A percentile compares a stretch with the other conserved stretches of the same genome.
phyloP scores from a whole-genome alignment of 2,797 vertebrate species.

The Melanotaenia nigrans region DNA sequence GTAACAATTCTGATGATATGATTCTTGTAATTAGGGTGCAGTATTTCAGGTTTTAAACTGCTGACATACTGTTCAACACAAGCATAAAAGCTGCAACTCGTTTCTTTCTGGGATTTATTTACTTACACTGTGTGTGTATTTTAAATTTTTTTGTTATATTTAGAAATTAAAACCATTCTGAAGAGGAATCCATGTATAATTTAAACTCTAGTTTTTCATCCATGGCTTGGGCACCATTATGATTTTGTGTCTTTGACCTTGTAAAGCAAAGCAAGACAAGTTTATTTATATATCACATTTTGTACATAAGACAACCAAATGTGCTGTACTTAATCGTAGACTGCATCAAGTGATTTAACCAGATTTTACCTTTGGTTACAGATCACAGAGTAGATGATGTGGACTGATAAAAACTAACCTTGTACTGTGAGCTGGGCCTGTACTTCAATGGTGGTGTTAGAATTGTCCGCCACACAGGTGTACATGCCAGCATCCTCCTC shows the following conservation, averaged over 20 bases:
- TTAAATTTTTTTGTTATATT: neutral
- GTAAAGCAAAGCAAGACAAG: neutral
- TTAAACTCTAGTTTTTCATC: neutral
- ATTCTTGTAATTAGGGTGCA: too few species aligned
- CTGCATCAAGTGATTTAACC: neutral
- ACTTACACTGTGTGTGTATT: neutral
- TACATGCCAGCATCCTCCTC: conserved; percentile 89
- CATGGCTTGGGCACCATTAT: neutral
- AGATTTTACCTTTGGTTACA: neutral
- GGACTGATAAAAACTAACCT: conserved; percentile 79
- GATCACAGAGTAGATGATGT: neutral
- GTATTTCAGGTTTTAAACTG: too few species aligned
- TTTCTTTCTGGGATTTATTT: neutral
- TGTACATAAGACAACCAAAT: too few species aligned
- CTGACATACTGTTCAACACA: neutral
- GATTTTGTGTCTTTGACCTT: neutral
- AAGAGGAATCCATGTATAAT: neutral
- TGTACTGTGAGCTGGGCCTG: conserved; percentile 89
- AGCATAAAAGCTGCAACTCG: neutral
- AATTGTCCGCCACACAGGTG: conserved; percentile 86
- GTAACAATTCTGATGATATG: neutral
- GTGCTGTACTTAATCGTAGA: neutral
- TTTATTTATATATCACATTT: too few species aligned
- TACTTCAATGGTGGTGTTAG: conserved; percentile 87
- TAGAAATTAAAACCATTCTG: neutral